These are phyloP conservation scores for Euplexia lucipara DNA, from an alignment of 2,888 invertebrate genomes.

Conservation along the genomic window DNA sequence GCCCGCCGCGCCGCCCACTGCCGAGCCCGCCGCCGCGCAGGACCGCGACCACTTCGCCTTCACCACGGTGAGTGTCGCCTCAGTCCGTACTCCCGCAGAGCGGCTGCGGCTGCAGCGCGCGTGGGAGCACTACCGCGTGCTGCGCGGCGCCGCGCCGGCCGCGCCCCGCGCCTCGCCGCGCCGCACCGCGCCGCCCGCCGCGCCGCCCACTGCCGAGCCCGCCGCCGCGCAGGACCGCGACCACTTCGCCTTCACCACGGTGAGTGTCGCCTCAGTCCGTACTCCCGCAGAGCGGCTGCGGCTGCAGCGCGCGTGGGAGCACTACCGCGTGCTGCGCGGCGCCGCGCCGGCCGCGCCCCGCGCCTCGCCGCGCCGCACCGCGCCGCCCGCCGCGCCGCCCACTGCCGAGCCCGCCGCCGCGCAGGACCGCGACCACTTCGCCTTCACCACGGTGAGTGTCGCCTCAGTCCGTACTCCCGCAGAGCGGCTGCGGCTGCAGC, in stretches of 20 bases:
- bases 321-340: constrained; percentile 94
- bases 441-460: too few relatives aligned
- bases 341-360: constrained; percentile 60
- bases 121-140: constrained; percentile 94
- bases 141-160: constrained; percentile 87
- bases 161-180: constrained; percentile 49
- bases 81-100: too few relatives aligned
- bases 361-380: constrained; percentile 60
- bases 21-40: constrained; percentile 69
- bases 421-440: constrained; percentile 93
- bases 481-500: constrained; percentile 92
- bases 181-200: constrained; percentile 65
- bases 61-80: too few relatives aligned
- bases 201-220: constrained; percentile 71
- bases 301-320: constrained; percentile 94
- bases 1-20: constrained; percentile 71
- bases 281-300: constrained; percentile 88
- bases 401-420: constrained; percentile 67
- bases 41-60: constrained; percentile 94
- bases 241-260: too few relatives aligned
- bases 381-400: constrained; percentile 68
- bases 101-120: constrained; percentile 92
- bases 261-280: too few relatives aligned
- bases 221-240: constrained; percentile 90
- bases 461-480: too few relatives aligned